These are phyloP conservation scores for Puffinus mauretanicus DNA, from an alignment of 2,113 vertebrate species.

Conservation along the genomic window DNA sequence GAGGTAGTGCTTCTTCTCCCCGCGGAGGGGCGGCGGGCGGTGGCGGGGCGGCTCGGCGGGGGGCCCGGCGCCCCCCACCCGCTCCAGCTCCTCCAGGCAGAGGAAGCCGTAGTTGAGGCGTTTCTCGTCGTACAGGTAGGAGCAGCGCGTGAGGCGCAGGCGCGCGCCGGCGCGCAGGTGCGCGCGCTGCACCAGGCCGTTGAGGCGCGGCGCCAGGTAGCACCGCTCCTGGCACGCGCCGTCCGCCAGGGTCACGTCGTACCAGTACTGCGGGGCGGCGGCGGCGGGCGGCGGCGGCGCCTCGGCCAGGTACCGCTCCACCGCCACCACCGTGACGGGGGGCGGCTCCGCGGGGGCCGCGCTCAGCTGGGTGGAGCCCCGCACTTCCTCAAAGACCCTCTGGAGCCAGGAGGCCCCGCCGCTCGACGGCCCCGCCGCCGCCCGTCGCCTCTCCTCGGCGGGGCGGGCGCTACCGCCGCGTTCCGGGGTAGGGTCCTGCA, in stretches of 20 bases:
- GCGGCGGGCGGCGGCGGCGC: neutral
- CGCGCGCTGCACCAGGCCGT: constrained; percentile 74
- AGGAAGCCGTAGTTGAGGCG: constrained; percentile 74
- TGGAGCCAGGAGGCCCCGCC: too few relatives aligned
- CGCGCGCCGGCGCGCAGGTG: constrained; percentile 74
- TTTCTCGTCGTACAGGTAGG: constrained; percentile 79
- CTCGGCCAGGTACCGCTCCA: constrained; percentile 72
- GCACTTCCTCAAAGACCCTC: neutral
- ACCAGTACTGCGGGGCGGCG: constrained; percentile 49
- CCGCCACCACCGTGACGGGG: constrained; percentile 65
- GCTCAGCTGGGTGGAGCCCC: neutral
- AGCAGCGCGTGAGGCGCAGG: constrained; percentile 72
- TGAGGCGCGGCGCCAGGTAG: constrained; percentile 70
- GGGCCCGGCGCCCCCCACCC: neutral
- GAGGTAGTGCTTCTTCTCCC: constrained; percentile 80
- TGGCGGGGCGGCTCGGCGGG: neutral
- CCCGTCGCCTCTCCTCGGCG: too few relatives aligned
- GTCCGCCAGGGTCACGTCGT: constrained; percentile 79
- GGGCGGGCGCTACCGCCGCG: too few relatives aligned
- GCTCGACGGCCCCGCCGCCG: too few relatives aligned
- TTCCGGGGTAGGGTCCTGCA: too few relatives aligned
- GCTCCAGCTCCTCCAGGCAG: constrained; percentile 72
- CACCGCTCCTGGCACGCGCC: constrained; percentile 76
- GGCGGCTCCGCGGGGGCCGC: constrained; percentile 16
- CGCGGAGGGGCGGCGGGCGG: constrained; percentile 69